Evolutionary conservation across 1,140 invertebrate species (phyloP).

Genomic region (Drosophila teissieri): DNA sequence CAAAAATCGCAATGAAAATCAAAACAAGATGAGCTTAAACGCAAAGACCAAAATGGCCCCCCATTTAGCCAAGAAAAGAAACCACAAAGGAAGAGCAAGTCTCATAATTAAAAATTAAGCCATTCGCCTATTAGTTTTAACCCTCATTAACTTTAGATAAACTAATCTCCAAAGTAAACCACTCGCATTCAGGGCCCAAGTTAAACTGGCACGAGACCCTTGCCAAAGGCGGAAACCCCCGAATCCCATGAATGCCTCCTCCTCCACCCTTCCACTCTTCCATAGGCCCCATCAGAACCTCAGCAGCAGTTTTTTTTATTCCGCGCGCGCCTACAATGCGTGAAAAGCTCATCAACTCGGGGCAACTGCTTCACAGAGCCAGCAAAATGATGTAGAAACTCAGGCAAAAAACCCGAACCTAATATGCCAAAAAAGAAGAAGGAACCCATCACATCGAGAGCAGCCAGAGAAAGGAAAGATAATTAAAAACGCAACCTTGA

Average conservation of each 20-base stretch:
- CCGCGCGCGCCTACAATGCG: conserved; percentile 72
- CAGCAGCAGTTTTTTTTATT: conserved; percentile 42
- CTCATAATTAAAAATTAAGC: conserved; percentile 83
- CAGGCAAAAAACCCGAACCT: conserved; percentile 50
- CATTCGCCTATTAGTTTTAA: conserved; percentile 83
- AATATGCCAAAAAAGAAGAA: conserved; percentile 65
- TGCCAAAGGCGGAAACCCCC: conserved; percentile 43
- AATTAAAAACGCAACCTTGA: conserved; percentile 84
- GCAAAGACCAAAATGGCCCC: conserved; percentile 27
- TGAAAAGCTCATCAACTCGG: conserved; percentile 78
- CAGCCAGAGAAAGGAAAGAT: conserved; percentile 79
- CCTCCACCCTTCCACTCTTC: neutral
- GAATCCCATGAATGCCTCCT: neutral
- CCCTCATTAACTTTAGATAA: conserved; percentile 83
- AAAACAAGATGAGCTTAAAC: conserved; percentile 34
- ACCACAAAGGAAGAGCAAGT: conserved; percentile 66
- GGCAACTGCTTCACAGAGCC: conserved; percentile 30
- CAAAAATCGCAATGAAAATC: conserved; percentile 26
- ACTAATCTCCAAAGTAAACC: conserved; percentile 83
- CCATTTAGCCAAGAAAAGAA: conserved; percentile 34
- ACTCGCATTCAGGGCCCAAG: conserved; percentile 68
- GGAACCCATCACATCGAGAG: conserved; percentile 57
- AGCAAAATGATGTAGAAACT: conserved; percentile 78
- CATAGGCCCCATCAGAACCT: neutral
- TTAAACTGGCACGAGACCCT: conserved; percentile 64